Base-by-base conservation (phyloP, 2,797 vertebrate genomes). In the Coranthus polyacanthus region DNA sequence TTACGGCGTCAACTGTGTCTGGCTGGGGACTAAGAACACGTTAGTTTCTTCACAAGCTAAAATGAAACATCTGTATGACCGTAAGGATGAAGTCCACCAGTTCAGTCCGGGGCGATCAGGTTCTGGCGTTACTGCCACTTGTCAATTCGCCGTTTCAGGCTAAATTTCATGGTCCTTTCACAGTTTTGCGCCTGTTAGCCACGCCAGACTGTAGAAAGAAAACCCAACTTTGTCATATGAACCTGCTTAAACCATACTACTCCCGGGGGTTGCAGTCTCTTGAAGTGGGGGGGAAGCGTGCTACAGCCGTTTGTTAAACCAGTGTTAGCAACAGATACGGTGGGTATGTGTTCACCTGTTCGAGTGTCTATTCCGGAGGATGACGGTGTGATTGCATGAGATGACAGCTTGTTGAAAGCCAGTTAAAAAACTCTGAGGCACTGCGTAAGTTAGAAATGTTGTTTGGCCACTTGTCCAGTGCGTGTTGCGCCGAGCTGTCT, bases 131-230 rank as follows among this genome's bases (percentile, higher is more conserved):
- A 11, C 3, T 53, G 21, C 43, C 17, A 26, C 2, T 56, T 2
- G 42, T 47, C 15, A 11, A 20, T 2, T 66, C 43, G 5, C 12
- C 22, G 4, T 66, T 55, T 8, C 62, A 56, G 16, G 44, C 43
- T 0, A 46, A 21, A 8, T 36, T 45, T 6, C 3, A 17, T 45
- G 42, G 29, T 5, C 12, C 12, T 41, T 7, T 16, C 15, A 17
- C 4, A 2, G 39, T 17, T 1, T 7, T 16, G 5, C 5, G 5
- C 8, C 2, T 2, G 8, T 16, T 16, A 4, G 8, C 39, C 2
- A 15, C n/a, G 3, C 5, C n/a, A 6, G 6, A 16, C 5, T 4
- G 39, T 16, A 8, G 15, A 8, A 41, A 41, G 15, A 7, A 15
- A n/a, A n/a, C 39, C n/a, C 15, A 41, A 16, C 3, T 41, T 2